phyloP scores from a whole-genome alignment of 2,888 invertebrate genomes.

The Apantesis nais region DNA sequence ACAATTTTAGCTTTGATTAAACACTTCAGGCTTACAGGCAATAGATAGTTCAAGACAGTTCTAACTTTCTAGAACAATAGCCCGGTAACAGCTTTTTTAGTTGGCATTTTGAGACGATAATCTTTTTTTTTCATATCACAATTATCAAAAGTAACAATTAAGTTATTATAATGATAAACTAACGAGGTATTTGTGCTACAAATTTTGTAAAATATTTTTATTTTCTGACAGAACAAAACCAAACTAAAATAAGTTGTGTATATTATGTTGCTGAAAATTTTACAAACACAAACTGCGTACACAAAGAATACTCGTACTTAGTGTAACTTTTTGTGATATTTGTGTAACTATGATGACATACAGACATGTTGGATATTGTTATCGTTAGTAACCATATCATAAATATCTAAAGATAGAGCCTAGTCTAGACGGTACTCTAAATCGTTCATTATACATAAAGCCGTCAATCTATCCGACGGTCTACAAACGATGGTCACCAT shows the following conservation, averaged over 20 bases:
- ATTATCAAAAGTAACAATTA: too few species aligned
- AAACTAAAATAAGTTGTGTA: background rate
- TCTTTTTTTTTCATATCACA: too few species aligned
- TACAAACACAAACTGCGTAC: background rate
- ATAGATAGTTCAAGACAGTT: too few species aligned
- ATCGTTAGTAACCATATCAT: background rate
- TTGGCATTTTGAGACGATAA: too few species aligned
- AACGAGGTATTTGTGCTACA: background rate
- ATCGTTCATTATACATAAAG: conserved; percentile 30
- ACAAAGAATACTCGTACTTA: background rate
- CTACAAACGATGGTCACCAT: conserved; percentile 43
- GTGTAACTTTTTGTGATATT: too few species aligned
- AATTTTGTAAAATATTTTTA: background rate
- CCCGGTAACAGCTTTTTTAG: too few species aligned
- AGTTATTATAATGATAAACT: background rate
- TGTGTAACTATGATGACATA: too few species aligned
- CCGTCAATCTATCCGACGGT: conserved; percentile 56
- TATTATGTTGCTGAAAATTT: background rate
- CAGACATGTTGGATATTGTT: background rate
- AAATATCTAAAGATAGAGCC: conserved; percentile 29
- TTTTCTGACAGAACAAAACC: too few species aligned
- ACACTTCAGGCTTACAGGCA: too few species aligned
- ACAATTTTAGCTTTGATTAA: too few species aligned
- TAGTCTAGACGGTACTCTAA: conserved; percentile 30
- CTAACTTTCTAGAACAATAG: too few species aligned